Percentiles rank a stretch among this genome's conserved stretches.
Evolutionary conservation across 1,140 invertebrate genomes (phyloP).

Genomic region (Meloidogyne hapla): DNA sequence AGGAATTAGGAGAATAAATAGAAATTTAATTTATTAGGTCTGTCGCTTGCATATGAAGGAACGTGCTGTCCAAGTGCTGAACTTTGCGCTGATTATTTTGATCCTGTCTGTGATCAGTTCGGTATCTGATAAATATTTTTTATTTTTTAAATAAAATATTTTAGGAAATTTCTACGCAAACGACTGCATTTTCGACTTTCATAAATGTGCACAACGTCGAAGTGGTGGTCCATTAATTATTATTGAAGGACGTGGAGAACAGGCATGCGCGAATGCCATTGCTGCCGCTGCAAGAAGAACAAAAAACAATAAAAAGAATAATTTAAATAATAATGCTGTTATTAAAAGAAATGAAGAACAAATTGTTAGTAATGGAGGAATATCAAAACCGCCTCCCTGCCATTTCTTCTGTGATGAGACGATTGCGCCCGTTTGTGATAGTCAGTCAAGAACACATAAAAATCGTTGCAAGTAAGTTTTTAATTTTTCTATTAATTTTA

Average conservation of each 20-base stretch:
- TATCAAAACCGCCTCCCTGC: not conserved
- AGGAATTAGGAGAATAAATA: not conserved
- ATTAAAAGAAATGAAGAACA: not conserved
- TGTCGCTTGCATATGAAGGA: slow-evolving; percentile 37
- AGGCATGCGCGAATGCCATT: not conserved
- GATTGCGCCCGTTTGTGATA: slow-evolving; percentile 50
- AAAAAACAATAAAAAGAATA: not conserved
- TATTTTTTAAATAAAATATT: slow-evolving; percentile 10
- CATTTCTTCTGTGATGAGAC: slow-evolving; percentile 47
- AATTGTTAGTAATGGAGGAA: not conserved
- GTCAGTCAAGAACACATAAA: slow-evolving; percentile 35
- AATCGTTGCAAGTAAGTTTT: slow-evolving; percentile 40
- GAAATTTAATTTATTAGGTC: slow-evolving; percentile 27
- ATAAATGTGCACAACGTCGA: slow-evolving; percentile 23
- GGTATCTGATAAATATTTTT: slow-evolving; percentile 22
- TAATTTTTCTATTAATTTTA: not conserved
- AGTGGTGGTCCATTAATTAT: slow-evolving; percentile 9
- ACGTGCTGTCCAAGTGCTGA: slow-evolving; percentile 38
- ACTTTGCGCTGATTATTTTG: slow-evolving; percentile 35
- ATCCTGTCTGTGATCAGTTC: slow-evolving; percentile 46
- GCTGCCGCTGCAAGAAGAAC: not conserved
- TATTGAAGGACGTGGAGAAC: slow-evolving; percentile 14
- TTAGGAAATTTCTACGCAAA: slow-evolving; percentile 38
- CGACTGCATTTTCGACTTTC: slow-evolving; percentile 37
- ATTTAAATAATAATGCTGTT: not conserved